Conservation (phyloP, 2,888 invertebrate genomes). For the Acanthococcus lagerstroemiae region DNA sequence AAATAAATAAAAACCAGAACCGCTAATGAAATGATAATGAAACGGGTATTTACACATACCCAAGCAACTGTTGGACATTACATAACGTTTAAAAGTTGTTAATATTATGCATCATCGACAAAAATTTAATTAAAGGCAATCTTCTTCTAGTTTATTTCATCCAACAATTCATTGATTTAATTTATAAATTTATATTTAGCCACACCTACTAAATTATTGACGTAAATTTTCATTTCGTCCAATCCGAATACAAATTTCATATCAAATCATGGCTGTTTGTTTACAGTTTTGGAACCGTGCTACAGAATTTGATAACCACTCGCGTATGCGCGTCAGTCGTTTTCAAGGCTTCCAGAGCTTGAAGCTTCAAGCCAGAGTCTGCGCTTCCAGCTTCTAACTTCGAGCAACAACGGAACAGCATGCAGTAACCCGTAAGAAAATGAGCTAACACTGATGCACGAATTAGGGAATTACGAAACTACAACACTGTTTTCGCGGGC, state of each 20-base stretch:
- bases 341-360: too few species aligned
- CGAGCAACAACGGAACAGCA: too few species aligned
- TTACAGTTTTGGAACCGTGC: too few species aligned
- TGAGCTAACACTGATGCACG: too few species aligned
- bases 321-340: too few species aligned
- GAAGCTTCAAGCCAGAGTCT: too few species aligned
- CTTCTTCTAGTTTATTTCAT: constrained; percentile 23
- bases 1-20: background rate
- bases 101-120: constrained; percentile 6
- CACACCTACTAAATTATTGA: constrained; percentile 19
- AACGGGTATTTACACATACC: constrained; percentile 25
- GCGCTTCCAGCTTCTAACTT: too few species aligned
- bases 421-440: too few species aligned
- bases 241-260: background rate
- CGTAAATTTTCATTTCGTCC: constrained; percentile 5
- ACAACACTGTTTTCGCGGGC: too few species aligned
- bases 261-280: background rate
- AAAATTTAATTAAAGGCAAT: constrained; percentile 22
- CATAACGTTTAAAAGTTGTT: constrained; percentile 19
- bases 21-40: background rate
- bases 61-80: constrained; percentile 11
- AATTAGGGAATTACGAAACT: too few species aligned
- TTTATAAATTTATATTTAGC: constrained; percentile 15
- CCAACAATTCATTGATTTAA: constrained; percentile 14
- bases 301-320: too few species aligned